These are phyloP conservation scores for Amblyjoppa fuscipennis DNA, from an alignment of 2,888 invertebrate species.

Conservation along the genomic window DNA sequence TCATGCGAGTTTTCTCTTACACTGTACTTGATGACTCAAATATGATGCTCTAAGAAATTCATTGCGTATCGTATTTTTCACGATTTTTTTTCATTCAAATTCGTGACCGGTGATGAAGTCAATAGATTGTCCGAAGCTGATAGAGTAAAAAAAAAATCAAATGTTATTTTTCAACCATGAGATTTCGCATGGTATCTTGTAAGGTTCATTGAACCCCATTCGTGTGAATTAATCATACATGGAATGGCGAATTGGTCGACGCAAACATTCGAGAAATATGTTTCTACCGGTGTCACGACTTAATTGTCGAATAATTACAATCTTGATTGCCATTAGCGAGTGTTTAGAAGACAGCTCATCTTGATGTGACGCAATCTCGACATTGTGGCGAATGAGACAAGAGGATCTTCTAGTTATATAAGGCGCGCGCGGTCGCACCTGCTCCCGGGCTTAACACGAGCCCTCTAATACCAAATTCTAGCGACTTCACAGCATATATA, in stretches of 20 bases:
- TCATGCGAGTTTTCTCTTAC: no score
- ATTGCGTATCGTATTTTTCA: background rate
- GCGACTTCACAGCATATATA: conserved; percentile 39
- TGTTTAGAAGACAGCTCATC: conserved; percentile 3
- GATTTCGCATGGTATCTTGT: background rate
- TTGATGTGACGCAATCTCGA: conserved; percentile 1
- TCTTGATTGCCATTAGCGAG: conserved; percentile 6
- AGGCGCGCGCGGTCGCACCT: conserved; percentile 51
- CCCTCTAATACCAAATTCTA: conserved; percentile 48
- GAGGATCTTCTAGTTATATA: conserved; percentile 31
- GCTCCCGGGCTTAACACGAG: conserved; percentile 48
- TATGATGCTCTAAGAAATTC: no score
- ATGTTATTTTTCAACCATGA: background rate
- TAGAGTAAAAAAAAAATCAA: background rate
- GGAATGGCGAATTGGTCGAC: background rate
- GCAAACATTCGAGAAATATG: background rate
- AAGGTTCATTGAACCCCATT: background rate
- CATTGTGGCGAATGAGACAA: conserved; percentile 21
- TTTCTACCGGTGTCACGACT: background rate
- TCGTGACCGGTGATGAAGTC: no score
- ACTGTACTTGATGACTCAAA: background rate
- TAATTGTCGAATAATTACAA: conserved; percentile 13
- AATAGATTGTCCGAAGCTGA: no score
- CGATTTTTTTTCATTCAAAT: background rate
- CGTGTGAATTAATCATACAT: background rate